Conservation (phyloP, 2,797 vertebrate genomes). For the Protonibea diacanthus region DNA sequence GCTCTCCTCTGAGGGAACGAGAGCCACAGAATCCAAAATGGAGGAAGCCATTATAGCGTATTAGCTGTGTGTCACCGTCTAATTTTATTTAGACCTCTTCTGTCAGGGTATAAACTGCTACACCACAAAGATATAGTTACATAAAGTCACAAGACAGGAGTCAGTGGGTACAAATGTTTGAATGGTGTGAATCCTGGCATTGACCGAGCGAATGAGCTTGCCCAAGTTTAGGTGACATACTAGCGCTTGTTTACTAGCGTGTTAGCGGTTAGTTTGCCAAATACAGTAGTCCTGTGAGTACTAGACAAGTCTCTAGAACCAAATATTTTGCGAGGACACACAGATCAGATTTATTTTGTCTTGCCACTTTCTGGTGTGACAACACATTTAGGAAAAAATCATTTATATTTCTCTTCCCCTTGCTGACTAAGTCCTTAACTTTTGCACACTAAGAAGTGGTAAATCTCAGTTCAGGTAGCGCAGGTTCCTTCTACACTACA, state of each 20-base stretch:
- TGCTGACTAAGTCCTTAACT: constrained; percentile 29
- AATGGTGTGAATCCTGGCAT: not conserved
- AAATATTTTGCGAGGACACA: not conserved
- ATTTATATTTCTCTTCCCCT: constrained; percentile 1
- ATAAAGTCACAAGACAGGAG: not conserved
- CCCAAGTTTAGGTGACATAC: not conserved
- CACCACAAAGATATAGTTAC: not conserved
- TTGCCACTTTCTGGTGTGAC: not conserved
- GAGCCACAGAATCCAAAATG: not conserved
- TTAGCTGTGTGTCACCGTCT: not conserved
- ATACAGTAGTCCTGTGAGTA: not conserved
- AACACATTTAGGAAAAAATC: not conserved
- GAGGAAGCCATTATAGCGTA: not conserved
- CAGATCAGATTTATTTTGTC: not conserved
- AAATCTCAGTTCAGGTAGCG: constrained; percentile 42
- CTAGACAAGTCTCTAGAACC: not conserved
- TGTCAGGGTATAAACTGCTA: not conserved
- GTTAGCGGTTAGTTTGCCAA: not conserved
- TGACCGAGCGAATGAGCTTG: not conserved
- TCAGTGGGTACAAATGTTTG: not conserved
- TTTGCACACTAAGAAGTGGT: constrained; percentile 19
- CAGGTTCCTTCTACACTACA: constrained; percentile 32
- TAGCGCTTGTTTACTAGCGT: not conserved
- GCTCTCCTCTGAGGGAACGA: not conserved
- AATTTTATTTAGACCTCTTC: not conserved